phyloP scores from a whole-genome alignment of 2,113 vertebrate genomes.

The Dipodomys ordii region DNA sequence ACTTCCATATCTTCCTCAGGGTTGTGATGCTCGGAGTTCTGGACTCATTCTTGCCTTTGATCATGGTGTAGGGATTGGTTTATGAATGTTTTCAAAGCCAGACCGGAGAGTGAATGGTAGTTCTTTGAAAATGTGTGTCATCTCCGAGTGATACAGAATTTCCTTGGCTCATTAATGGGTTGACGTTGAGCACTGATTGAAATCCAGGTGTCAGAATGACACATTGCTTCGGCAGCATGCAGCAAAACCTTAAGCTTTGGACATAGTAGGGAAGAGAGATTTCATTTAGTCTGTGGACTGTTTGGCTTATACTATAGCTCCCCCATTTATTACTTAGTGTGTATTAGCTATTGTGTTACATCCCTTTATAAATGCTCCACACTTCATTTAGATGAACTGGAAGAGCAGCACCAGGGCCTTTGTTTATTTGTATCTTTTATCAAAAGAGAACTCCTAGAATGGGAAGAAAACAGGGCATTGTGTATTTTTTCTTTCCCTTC shows the following conservation, averaged over 20 bases:
- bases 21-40: background rate
- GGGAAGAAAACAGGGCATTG: background rate
- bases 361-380: background rate
- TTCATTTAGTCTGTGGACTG: background rate
- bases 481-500: conserved; percentile 35
- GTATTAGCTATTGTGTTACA: conserved; percentile 13
- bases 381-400: background rate
- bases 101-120: background rate
- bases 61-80: background rate
- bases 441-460: background rate
- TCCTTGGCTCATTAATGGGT: conserved; percentile 23
- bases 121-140: conserved; percentile 23
- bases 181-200: background rate
- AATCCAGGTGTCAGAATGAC: background rate
- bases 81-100: background rate
- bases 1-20: background rate
- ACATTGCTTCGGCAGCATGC: background rate
- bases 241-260: background rate
- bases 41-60: background rate
- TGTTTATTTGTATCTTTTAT: background rate
- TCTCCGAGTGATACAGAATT: background rate
- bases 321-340: background rate
- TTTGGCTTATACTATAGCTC: background rate
- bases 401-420: background rate
- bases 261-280: background rate